Evolutionary conservation across 2,888 invertebrate genomes (phyloP).

Genomic region (Drosophila colorata): DNA sequence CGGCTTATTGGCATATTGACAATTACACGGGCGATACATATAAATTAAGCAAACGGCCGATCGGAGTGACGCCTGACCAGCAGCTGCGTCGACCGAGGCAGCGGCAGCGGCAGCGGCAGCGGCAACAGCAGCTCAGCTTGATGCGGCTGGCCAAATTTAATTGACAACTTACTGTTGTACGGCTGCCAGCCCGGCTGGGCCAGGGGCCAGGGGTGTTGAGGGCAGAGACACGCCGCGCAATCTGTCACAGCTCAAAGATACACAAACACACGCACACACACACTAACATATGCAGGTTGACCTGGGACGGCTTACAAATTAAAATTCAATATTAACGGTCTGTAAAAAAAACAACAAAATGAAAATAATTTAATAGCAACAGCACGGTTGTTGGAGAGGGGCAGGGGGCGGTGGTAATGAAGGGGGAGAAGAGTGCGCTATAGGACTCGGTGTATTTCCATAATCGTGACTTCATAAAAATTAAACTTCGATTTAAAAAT

Average conservation of each 20-base stretch:
- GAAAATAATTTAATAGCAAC: slow-evolving; percentile 61
- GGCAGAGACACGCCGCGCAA: slow-evolving; percentile 53
- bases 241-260: slow-evolving; percentile 75
- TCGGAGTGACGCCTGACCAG: slow-evolving; percentile 40
- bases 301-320: slow-evolving; percentile 76
- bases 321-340: slow-evolving; percentile 83
- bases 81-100: slow-evolving; percentile 12
- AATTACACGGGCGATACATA: slow-evolving; percentile 81
- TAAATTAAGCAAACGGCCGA: slow-evolving; percentile 76
- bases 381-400: not conserved
- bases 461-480: slow-evolving; percentile 84
- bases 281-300: slow-evolving; percentile 52
- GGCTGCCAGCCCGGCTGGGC: slow-evolving; percentile 30
- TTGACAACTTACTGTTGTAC: slow-evolving; percentile 78
- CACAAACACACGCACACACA: slow-evolving; percentile 32
- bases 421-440: slow-evolving; percentile 37
- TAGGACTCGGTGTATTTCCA: slow-evolving; percentile 73
- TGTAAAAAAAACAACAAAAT: slow-evolving; percentile 44
- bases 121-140: slow-evolving; percentile 55
- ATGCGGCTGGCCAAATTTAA: slow-evolving; percentile 81
- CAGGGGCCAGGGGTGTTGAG: slow-evolving; percentile 10
- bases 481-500: slow-evolving; percentile 82
- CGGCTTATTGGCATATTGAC: slow-evolving; percentile 81
- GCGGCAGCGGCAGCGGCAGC: slow-evolving; percentile 3
- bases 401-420: not conserved